phyloP scores from a whole-genome alignment of 53 echinoderm and acorn worm genomes.

The Hippasteria phrygiana region DNA sequence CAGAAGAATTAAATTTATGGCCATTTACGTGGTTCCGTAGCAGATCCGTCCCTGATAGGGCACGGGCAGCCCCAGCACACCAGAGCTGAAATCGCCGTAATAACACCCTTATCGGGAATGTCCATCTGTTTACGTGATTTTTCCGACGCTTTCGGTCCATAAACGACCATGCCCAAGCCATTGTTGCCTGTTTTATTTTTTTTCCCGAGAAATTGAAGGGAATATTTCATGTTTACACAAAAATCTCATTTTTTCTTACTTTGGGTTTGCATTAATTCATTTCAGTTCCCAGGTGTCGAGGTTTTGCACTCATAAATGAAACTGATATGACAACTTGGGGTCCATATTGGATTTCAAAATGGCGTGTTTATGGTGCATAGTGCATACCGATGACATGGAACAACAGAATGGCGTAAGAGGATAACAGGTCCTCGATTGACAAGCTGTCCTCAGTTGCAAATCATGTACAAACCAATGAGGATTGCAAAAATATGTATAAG shows the following conservation, averaged over 20 bases:
- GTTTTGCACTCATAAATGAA: too few relatives aligned
- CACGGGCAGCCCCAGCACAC: neutral
- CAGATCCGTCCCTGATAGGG: constrained; percentile 21
- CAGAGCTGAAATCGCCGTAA: neutral
- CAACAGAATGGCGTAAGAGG: too few relatives aligned
- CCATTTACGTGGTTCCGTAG: constrained; percentile 1
- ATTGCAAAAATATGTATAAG: too few relatives aligned
- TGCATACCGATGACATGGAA: too few relatives aligned
- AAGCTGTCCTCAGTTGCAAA: too few relatives aligned
- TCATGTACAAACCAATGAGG: too few relatives aligned
- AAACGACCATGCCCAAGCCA: neutral
- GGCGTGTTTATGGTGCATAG: too few relatives aligned
- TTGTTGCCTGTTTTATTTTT: neutral
- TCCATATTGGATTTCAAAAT: too few relatives aligned
- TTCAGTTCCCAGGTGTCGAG: too few relatives aligned
- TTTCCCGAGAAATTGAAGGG: neutral
- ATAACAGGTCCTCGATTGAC: too few relatives aligned
- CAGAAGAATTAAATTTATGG: constrained; percentile 36
- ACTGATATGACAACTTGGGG: too few relatives aligned
- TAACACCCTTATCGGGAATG: neutral
- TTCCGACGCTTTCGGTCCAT: neutral
- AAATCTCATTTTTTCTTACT: neutral
- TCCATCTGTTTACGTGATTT: neutral
- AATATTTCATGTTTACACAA: neutral
- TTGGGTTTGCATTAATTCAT: too few relatives aligned